Evolutionary conservation across 2,888 invertebrate genomes (phyloP), one percentile per base, ranked within the genome.

Genomic region (Pasiphila rectangulata): DNA sequence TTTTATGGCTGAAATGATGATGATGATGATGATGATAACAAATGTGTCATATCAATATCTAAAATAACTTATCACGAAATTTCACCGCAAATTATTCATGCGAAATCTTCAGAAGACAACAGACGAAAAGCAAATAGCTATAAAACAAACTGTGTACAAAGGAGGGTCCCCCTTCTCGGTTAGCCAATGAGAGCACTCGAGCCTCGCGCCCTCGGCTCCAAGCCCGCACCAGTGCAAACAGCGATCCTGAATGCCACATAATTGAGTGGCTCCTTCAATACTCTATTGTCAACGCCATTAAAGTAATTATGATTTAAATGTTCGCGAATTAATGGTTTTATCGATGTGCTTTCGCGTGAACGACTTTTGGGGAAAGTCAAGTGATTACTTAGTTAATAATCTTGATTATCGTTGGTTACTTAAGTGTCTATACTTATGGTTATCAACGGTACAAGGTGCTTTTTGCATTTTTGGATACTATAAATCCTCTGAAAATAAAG

Each of bases 241-340:
- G 50, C 67, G 69, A 64, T 71, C 67, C 74, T 82, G 82, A 84
- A 81, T 83, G 76, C 80, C 75, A 74, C 77, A 72, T 83, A 84
- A 86, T 85, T 78, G 77, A 79, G 79, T 77, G 76, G 72, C 76
- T 73, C 72, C 75, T 69, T 74, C 45, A 50, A 63, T 66, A 74
- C 69, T 69, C 77, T 68, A 83, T 85, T 83, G 83, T 84, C 63
- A 58, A 62, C 67, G 67, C 79, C 79, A 80, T 81, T 77, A 75
- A 64, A 74, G 73, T 75, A 83, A 84, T 86, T 84, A 83, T 76
- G 67, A 72, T 64, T 70, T 80, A 83, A 84, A 81, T 75, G 82
- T 66, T 72, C 63, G 64, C 60, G 64, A 80, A 79, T 82, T 81
- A 79, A 83, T 74, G 69, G 72, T 75, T 79, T 77, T 76, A 81